Evolutionary conservation across 2,888 invertebrate genomes (phyloP).

Genomic region (Spodoptera littoralis): DNA sequence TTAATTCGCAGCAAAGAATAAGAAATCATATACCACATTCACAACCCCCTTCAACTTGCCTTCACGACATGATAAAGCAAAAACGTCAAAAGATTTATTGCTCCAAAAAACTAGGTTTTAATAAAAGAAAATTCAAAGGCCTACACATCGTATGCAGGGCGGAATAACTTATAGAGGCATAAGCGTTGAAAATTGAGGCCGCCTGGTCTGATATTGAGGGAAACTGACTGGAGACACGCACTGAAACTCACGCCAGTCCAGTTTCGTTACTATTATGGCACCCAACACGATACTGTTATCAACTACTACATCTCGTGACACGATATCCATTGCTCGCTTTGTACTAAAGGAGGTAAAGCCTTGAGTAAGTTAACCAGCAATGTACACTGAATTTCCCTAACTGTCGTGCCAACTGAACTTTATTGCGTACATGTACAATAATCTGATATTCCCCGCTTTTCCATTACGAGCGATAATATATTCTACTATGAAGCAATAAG

Average conservation of each 20-base stretch:
- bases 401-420: slow-evolving; percentile 37
- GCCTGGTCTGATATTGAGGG: slow-evolving; percentile 78
- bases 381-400: slow-evolving; percentile 29
- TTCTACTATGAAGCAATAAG: slow-evolving; percentile 62
- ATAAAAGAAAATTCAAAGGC: slow-evolving; percentile 69
- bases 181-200: slow-evolving; percentile 85
- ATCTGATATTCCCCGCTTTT: slow-evolving; percentile 59
- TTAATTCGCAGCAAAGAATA: too few species aligned
- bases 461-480: slow-evolving; percentile 62
- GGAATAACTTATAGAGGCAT: slow-evolving; percentile 83
- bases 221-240: slow-evolving; percentile 85
- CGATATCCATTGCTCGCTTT: slow-evolving; percentile 18
- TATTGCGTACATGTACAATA: slow-evolving; percentile 65
- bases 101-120: slow-evolving; percentile 59
- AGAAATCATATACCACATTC: neutral
- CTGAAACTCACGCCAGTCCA: slow-evolving; percentile 82
- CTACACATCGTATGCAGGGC: slow-evolving; percentile 79
- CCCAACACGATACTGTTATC: slow-evolving; percentile 34
- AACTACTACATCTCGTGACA: slow-evolving; percentile 10
- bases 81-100: slow-evolving; percentile 43
- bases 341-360: neutral
- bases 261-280: slow-evolving; percentile 59
- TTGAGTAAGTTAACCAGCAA: slow-evolving; percentile 8
- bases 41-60: slow-evolving; percentile 15
- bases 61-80: slow-evolving; percentile 34